phyloP scores from a whole-genome alignment of 2,797 vertebrate species.

The Coreius guichenoti region DNA sequence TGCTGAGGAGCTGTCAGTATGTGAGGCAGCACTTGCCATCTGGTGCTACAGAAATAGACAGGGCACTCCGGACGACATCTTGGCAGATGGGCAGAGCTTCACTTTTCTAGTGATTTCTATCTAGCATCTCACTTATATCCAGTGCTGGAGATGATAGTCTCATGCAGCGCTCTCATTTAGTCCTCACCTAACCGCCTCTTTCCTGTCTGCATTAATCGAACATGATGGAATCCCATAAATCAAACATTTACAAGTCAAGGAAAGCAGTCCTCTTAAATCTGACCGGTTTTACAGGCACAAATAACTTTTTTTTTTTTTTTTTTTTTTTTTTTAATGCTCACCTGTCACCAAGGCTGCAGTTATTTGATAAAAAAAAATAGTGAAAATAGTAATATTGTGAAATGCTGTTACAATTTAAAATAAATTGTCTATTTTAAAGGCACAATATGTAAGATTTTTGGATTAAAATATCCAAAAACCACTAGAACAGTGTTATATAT shows the following conservation, averaged over 20 bases:
- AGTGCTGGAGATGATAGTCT: constrained; percentile 5
- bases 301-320: not conserved
- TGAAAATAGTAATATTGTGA: not conserved
- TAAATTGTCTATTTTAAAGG: not conserved
- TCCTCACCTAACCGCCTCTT: not conserved
- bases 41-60: constrained; percentile 82
- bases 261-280: not conserved
- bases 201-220: constrained; percentile 15
- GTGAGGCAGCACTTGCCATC: constrained; percentile 76
- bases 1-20: constrained; percentile 79
- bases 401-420: not conserved
- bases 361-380: not conserved
- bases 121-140: constrained; percentile 51
- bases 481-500: too few species aligned
- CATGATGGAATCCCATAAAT: not conserved
- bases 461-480: too few species aligned
- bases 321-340: not conserved
- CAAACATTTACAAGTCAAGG: not conserved
- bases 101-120: constrained; percentile 42
- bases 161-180: not conserved
- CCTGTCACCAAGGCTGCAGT: not conserved
- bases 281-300: not conserved
- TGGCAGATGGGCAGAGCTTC: constrained; percentile 75
- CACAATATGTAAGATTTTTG: too few species aligned
- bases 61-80: constrained; percentile 63